Evolutionary conservation across 2,113 vertebrate species (phyloP).

Genomic region (Microcebus jonahi): DNA sequence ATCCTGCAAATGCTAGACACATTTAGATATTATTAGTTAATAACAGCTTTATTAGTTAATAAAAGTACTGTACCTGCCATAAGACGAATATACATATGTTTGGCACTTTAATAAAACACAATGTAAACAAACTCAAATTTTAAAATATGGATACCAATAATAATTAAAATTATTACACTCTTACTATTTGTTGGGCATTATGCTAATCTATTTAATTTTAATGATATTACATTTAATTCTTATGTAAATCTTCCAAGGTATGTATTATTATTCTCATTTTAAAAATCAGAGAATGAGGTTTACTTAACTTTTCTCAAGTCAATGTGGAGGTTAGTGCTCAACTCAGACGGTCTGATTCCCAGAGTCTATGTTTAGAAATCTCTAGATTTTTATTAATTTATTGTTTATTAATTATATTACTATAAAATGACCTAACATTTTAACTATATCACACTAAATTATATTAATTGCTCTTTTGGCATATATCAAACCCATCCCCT

Average conservation of each 20-base stretch:
- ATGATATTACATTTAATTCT: constrained; percentile 6
- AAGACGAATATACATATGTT: not conserved
- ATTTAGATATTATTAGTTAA: not conserved
- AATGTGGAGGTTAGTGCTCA: not conserved
- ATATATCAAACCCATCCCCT: not conserved
- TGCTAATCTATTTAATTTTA: not conserved
- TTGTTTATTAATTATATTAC: not conserved
- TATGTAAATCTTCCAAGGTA: not conserved
- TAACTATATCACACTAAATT: not conserved
- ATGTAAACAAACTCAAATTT: not conserved
- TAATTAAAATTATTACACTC: not conserved
- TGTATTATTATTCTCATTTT: not conserved
- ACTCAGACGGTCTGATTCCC: not conserved
- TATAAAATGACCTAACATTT: not conserved
- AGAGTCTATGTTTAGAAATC: not conserved
- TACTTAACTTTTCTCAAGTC: not conserved
- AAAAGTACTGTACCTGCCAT: not conserved
- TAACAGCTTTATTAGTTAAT: not conserved
- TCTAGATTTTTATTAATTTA: constrained; percentile 29
- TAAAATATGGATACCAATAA: not conserved
- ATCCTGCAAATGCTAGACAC: not conserved
- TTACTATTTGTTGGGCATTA: not conserved
- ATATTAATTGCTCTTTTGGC: not conserved
- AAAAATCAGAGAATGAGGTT: not conserved
- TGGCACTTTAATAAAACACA: not conserved